Base-by-base conservation (phyloP, 1,140 invertebrate genomes). In the Vanessa tameamea region DNA sequence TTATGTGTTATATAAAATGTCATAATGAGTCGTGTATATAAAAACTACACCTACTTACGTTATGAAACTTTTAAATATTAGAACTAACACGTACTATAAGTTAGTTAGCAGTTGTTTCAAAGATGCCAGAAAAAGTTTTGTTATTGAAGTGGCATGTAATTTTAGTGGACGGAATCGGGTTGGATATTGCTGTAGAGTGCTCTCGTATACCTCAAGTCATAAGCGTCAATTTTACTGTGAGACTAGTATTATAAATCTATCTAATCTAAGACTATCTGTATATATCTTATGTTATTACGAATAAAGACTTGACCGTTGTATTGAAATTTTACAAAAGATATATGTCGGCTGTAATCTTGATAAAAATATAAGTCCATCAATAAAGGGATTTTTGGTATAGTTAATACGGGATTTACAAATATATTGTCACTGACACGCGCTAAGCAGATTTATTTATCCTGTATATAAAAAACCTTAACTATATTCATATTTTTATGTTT, bases 71-170 rank as follows among this genome's bases (percentile, higher is more conserved):
- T 9, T 55, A 26, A 67, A 73, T 66, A 73, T 73, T 37, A 73
- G 26, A 59, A 73, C 47, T 16, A 55, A 69, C 53, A 48, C 15
- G 71, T 61, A 47, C 55, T 67, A 50, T 61, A 73, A 73, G 43
- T 72, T 65, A 59, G 50, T 59, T 64, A 73, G 65, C 53, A 66
- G 67, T 75, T 75, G 73, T 75, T 75, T 64, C 51, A 53, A 75
- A 70, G 82, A 85, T 78, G 78, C 77, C 81, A 76, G 75, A 64
- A 82, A 75, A 85, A 88, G 83, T 90, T 90, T 82, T 78, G 78
- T 80, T 83, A 82, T 82, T 82, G 78, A 76, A 86, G 79, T 84
- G 83, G 77, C 75, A 76, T 80, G 83, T 85, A 83, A 87, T 87
- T 85, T 85, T 83, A 87, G 82, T 82, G 84, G 82, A 86, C 83